phyloP scores from a whole-genome alignment of 2,113 vertebrate genomes.

The Proteles cristata region DNA sequence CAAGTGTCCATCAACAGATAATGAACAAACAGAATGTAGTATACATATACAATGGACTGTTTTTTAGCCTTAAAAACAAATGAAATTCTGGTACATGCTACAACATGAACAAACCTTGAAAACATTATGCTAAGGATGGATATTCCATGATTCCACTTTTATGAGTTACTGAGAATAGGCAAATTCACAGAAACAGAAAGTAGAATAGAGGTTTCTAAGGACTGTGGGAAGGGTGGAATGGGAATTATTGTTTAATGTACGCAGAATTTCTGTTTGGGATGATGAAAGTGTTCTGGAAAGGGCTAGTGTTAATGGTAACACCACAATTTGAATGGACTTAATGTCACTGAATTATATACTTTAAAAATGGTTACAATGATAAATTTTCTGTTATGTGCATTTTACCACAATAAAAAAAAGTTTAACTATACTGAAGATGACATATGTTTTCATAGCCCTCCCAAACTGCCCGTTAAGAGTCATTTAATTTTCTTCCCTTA shows the following conservation, averaged over 20 bases:
- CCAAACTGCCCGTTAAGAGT: background rate
- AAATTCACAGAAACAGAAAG: constrained; percentile 37
- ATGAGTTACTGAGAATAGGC: background rate
- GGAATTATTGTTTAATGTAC: background rate
- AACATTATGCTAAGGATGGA: background rate
- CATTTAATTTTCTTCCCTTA: constrained; percentile 15
- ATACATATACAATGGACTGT: background rate
- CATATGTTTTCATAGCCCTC: background rate
- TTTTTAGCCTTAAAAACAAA: background rate
- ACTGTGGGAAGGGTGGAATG: background rate
- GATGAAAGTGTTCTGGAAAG: background rate
- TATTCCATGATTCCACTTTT: background rate
- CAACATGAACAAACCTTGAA: background rate
- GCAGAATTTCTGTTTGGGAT: background rate
- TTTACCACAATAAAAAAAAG: background rate
- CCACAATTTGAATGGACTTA: background rate
- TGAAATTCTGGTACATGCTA: background rate
- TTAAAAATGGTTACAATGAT: background rate
- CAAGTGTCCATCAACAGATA: background rate
- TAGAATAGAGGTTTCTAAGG: background rate
- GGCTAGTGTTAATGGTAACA: background rate
- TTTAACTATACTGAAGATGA: background rate
- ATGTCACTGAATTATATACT: background rate
- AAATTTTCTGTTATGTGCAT: background rate
- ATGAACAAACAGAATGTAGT: background rate